These are phyloP conservation scores for Lutjanus campechanus DNA, from an alignment of 2,797 vertebrate species.

Conservation along the genomic window DNA sequence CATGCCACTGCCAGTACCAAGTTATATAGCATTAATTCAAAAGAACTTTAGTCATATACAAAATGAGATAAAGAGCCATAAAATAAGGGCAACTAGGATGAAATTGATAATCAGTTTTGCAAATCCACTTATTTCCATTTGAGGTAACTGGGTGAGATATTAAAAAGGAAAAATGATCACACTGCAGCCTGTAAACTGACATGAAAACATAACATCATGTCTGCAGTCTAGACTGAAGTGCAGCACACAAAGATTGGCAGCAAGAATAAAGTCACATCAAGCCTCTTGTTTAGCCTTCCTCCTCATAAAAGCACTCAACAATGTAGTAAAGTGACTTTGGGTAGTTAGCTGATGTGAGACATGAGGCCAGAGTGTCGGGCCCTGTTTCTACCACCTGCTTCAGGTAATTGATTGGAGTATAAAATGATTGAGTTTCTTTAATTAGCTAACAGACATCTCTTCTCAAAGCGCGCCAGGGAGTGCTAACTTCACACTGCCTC, in stretches of 20 bases:
- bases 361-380: constrained; percentile 64
- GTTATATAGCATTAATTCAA: constrained; percentile 8
- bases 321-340: constrained; percentile 76
- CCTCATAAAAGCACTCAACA: constrained; percentile 73
- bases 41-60: constrained; percentile 7
- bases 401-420: constrained; percentile 85
- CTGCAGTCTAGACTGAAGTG: constrained; percentile 13
- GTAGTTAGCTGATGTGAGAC: constrained; percentile 75
- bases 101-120: neutral
- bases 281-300: constrained; percentile 49
- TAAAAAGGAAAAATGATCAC: constrained; percentile 1
- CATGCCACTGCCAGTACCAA: neutral
- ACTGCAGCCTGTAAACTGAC: constrained; percentile 14
- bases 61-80: neutral
- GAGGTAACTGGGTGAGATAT: neutral
- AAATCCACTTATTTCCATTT: neutral
- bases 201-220: constrained; percentile 11
- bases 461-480: constrained; percentile 50
- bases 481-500: constrained; percentile 54
- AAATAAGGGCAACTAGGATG: constrained; percentile 11
- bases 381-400: constrained; percentile 72
- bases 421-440: constrained; percentile 84
- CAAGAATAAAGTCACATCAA: constrained; percentile 44
- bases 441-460: constrained; percentile 83
- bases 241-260: constrained; percentile 35